A percentile compares a stretch with the other conserved stretches of the same genome.
These are phyloP conservation scores for Oligia fasciuncula DNA, from an alignment of 2,888 invertebrate species.

Conservation along the genomic window DNA sequence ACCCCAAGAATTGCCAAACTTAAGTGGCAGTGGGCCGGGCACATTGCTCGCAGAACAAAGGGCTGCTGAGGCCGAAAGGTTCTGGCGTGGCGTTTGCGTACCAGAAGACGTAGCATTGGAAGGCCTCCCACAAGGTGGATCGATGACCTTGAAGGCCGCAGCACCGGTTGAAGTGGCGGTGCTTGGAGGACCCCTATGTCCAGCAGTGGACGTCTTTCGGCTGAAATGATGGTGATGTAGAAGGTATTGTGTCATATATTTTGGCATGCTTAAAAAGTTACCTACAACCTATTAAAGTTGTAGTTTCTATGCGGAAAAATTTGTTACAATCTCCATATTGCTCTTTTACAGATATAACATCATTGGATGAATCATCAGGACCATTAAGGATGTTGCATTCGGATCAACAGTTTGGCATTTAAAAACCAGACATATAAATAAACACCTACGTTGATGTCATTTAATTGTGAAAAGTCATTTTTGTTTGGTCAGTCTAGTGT, in stretches of 20 bases:
- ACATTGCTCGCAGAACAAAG: too few species aligned
- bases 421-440: conserved; percentile 20
- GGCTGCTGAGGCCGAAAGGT: too few species aligned
- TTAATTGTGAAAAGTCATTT: not conserved
- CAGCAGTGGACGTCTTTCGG: too few species aligned
- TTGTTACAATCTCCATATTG: not conserved
- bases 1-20: too few species aligned
- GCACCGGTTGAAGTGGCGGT: too few species aligned
- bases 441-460: conserved; percentile 31
- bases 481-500: not conserved
- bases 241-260: not conserved
- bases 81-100: too few species aligned
- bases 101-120: too few species aligned
- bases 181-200: too few species aligned
- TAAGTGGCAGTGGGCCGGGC: too few species aligned
- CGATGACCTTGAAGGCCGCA: too few species aligned
- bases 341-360: not conserved
- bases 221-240: too few species aligned
- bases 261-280: not conserved
- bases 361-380: conserved; percentile 29
- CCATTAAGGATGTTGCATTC: conserved; percentile 22
- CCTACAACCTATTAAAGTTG: not conserved
- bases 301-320: not conserved
- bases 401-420: conserved; percentile 49
- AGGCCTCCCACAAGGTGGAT: too few species aligned